A percentile compares a stretch with the other conserved stretches of the same genome.
phyloP scores from a whole-genome alignment of 2,113 vertebrate species.

The Turdus rufiventris region DNA sequence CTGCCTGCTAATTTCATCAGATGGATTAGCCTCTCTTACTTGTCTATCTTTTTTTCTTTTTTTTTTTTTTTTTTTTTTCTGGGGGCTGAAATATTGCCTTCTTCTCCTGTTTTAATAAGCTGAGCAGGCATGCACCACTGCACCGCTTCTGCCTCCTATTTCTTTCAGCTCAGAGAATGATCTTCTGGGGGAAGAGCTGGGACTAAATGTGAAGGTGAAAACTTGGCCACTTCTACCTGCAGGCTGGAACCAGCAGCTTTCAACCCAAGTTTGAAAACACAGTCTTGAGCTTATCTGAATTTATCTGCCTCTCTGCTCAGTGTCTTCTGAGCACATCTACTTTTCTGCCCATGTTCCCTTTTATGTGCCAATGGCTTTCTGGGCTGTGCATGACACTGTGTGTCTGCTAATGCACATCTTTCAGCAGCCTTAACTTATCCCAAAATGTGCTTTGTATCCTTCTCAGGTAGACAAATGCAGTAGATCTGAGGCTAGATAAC shows the following conservation, averaged over 20 bases:
- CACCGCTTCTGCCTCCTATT: constrained; percentile 77
- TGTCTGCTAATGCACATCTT: neutral
- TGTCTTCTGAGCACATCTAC: neutral
- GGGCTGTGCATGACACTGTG: neutral
- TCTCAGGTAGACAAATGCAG: neutral
- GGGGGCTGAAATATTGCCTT: constrained; percentile 93
- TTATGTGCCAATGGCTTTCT: neutral
- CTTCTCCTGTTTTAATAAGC: constrained; percentile 92
- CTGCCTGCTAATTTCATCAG: constrained; percentile 98
- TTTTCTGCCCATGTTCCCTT: neutral
- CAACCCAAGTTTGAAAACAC: neutral
- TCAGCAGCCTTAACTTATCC: neutral
- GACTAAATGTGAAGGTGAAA: constrained; percentile 93
- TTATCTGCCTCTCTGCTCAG: neutral
- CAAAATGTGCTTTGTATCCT: neutral
- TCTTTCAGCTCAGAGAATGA: constrained; percentile 74
- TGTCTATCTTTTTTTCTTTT: constrained; percentile 93
- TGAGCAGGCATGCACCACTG: constrained; percentile 83
- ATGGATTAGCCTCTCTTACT: constrained; percentile 95
- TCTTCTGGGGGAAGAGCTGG: constrained; percentile 83
- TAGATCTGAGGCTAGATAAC: neutral
- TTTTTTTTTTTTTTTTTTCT: constrained; percentile 92
- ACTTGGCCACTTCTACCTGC: constrained; percentile 77
- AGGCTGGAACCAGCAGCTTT: constrained; percentile 63
- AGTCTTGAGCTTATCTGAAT: neutral